Percentiles rank a stretch among this genome's conserved stretches.
Evolutionary conservation across 2,888 invertebrate species (phyloP).

Genomic region (Dorcus parallelipipedus): DNA sequence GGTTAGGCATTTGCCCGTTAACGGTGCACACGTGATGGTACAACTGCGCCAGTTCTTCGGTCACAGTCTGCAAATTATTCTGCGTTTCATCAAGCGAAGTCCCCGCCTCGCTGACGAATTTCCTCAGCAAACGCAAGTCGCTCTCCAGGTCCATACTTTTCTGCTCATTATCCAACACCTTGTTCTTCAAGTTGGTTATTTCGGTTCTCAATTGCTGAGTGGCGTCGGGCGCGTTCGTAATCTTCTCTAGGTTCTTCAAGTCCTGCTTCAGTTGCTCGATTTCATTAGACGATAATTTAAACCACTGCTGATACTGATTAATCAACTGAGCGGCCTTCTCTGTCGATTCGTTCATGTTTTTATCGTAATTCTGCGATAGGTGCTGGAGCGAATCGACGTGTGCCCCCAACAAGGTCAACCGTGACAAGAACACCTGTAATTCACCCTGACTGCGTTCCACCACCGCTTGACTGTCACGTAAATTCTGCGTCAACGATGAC

Average conservation of each 20-base stretch:
- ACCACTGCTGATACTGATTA: conserved; percentile 71
- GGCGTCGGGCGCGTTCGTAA: conserved; percentile 65
- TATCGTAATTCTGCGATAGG: conserved; percentile 62
- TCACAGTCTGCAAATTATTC: conserved; percentile 80
- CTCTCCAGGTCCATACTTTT: conserved; percentile 62
- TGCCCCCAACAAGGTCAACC: conserved; percentile 73
- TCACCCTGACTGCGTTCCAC: conserved; percentile 81
- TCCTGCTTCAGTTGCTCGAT: conserved; percentile 71
- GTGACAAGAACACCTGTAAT: conserved; percentile 74
- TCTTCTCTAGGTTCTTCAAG: conserved; percentile 64
- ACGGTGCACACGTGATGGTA: conserved; percentile 98
- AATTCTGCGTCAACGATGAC: conserved; percentile 62
- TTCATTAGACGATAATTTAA: conserved; percentile 70
- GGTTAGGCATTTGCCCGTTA: conserved; percentile 89
- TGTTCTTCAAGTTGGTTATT: conserved; percentile 72
- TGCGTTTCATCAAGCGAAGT: conserved; percentile 68
- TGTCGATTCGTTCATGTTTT: conserved; percentile 39
- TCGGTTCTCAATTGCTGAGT: conserved; percentile 67
- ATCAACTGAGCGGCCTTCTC: conserved; percentile 51
- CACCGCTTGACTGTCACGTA: conserved; percentile 76
- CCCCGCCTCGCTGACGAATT: conserved; percentile 68
- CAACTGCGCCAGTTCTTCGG: conserved; percentile 89
- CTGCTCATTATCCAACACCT: conserved; percentile 62
- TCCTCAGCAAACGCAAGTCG: conserved; percentile 67
- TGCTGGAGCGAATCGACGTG: conserved; percentile 77